Evolutionary conservation across 1,140 invertebrate genomes (phyloP), one percentile per base, ranked within the genome.

Genomic region (Drosophila saltans): DNA sequence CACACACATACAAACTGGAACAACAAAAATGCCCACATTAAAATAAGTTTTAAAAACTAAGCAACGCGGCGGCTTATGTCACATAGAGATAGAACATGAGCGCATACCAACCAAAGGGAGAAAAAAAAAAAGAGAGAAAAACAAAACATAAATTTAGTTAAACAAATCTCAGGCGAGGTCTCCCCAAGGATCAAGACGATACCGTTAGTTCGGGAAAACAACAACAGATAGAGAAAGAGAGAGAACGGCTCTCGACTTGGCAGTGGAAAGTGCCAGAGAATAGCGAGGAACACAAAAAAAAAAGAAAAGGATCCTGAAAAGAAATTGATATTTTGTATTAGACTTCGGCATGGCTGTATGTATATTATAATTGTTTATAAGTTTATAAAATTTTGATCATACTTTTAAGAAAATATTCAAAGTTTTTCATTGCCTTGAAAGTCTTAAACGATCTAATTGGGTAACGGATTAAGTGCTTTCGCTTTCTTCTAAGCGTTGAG

Each of bases 31-130:
- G 78, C 73, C 70, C 74, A 78, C 78, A 85, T 78, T 78, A 79
- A 86, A 79, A 86, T 82, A 76, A 75, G 79, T 86, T 86, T 82
- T 79, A 76, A 79, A 82, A 82, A 86, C 83, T 73, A 81, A 85
- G 75, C 75, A 79, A 59, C 72, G 66, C 69, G 57, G 83, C 82
- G 57, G 83, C 82, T 86, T 88, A 78, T 70, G 72, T 74, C 82
- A 79, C 82, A 60, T 24, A 66, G 48, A 41, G 41, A 43, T 21
- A 45, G 48, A 43, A 36, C 40, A 45, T 28, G 41, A 58, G 36
- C 40, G 30, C 33, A 45, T 40, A 58, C 65, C 61, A 48, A 75
- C 60, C 61, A 63, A 70, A 67, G 59, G 26, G 61, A 52, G 21
- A 36, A 59, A 71, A 45, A 66, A 66, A 28, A 57, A 55, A 16